Evolutionary conservation across 2,888 invertebrate species (phyloP), one percentile per base, ranked within the genome.

Genomic region (Ornithoptera alexandrae): DNA sequence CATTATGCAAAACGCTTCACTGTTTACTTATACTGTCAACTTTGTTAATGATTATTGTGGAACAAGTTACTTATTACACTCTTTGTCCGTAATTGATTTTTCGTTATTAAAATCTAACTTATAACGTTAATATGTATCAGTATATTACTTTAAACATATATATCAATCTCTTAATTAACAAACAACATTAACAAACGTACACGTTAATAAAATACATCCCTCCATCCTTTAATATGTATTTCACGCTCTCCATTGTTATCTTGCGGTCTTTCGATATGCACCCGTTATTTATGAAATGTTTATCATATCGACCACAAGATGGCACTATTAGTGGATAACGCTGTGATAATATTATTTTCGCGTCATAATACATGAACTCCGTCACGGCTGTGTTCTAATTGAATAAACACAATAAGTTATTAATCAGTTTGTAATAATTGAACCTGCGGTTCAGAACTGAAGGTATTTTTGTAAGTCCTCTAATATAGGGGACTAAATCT

Each of bases 1-100:
- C 84, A 86, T 86, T 85, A 84, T 77, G 74, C 73, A 39, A 50
- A 64, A 64, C 68, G 68, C 73, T 76, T 78, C 22, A 53, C 50
- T 59, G 61, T 7, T 57, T 42, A n/a, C 56, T 39, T 56, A 42
- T 58, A 62, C 8, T 10, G 39, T 46, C 24, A 62, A 0, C 58
- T 62, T 46, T 56, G 50, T 50, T 18, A 50, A 50, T 18, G 18
- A 12, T 50, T 50, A 15, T 17, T 50, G 12, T 50, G 15, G 5
- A 50, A 50, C 50, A 50, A 50, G 50, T 39, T 39, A 7, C 7
- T 1, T 39, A 10, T 39, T 10, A 7, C 10, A 6, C 39, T 8
- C 39, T 39, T 8, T 10, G 30, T 30, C 30, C 3, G 30, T 30
- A 30, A 5, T 30, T 5, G 30, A 30, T 30, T 5, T 30, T 30